Evolutionary conservation across 2,113 vertebrate genomes (phyloP), one percentile per base, ranked within the genome.

Genomic region (Myotis yumanensis): DNA sequence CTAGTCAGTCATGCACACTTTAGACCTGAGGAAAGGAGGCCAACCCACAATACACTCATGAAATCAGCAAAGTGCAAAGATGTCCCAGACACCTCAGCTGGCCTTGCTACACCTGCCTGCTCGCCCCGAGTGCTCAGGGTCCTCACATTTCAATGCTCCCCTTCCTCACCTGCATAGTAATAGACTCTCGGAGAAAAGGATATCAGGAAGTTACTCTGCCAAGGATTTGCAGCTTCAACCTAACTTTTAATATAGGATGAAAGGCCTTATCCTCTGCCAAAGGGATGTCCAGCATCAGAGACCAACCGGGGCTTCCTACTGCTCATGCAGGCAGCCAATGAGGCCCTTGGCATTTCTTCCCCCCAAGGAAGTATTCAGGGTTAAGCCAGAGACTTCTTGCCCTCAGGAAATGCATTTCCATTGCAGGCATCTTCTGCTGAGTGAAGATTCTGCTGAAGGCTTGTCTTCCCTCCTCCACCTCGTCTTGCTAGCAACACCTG

Each of bases 331-430:
- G 25, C 7, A 54, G 35, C 30, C 54, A 66, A 0, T 32, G 18
- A 89, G 72, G 30, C 4, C 48, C 30, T 54, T n/a, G 62, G 54
- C 20, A 7, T 43, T 30, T 17, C 48, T 23, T 48, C 11, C 62
- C 83, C 43, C 71, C 22, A 88, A 35, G 54, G 4, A 72, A 91
- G 88, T 52, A 35, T 1, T 85, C 68, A 3, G 52, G n/a, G 52
- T 64, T 51, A 75, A 95, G 4, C 15, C 20, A 54, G 51, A 86
- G 28, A 71, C 11, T 1, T 86, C 62, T 51, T 71, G 57, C 48
- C 66, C 48, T 84, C 37, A 77, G 54, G 46, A 96, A 96, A 93
- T 18, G 17, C 40, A 82, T 79, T 87, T 73, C 73, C 46, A 14
- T 57, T 46, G 32, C 52, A 90, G 89, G 40, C 11, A 37, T 82